A percentile compares a stretch with the other conserved stretches of the same genome.
Evolutionary conservation across 2,888 invertebrate genomes (phyloP).

Genomic region (Lypha dubia): DNA sequence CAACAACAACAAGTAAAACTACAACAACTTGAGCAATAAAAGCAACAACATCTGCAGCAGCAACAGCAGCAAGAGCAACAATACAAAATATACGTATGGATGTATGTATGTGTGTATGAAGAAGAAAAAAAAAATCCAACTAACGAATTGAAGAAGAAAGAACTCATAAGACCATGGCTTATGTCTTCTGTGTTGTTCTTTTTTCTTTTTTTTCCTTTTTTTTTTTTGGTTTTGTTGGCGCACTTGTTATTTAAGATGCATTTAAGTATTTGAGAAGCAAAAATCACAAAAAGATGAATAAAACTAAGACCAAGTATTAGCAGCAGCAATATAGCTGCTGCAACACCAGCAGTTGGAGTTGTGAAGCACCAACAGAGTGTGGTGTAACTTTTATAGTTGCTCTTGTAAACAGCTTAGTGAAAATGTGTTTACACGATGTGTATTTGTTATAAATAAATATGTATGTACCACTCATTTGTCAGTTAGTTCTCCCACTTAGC

Average conservation of each 20-base stretch:
- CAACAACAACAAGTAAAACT: conserved; percentile 64
- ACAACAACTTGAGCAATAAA: conserved; percentile 46
- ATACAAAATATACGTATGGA: background rate
- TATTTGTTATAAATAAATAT: too few relatives aligned
- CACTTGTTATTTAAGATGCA: conserved; percentile 72
- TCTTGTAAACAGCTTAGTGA: conserved; percentile 34
- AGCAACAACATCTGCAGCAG: conserved; percentile 31
- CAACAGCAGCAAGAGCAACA: conserved; percentile 25
- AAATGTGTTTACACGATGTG: conserved; percentile 7
- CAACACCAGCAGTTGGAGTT: conserved; percentile 1
- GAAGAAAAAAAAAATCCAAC: background rate
- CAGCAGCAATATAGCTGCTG: conserved; percentile 18
- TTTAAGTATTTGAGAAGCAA: conserved; percentile 69
- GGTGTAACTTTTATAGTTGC: conserved; percentile 47
- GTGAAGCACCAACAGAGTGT: conserved; percentile 36
- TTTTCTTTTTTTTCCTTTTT: conserved; percentile 6
- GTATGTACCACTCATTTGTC: too few relatives aligned
- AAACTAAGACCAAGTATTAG: conserved; percentile 13
- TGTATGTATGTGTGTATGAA: too few relatives aligned
- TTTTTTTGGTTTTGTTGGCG: conserved; percentile 58
- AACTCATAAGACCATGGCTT: conserved; percentile 66
- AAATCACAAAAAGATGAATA: conserved; percentile 41
- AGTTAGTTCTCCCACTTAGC: too few relatives aligned
- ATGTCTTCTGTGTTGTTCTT: conserved; percentile 16
- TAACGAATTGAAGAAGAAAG: conserved; percentile 47